Conservation (phyloP, 2,113 vertebrate genomes). For the Pelecanus crispus region DNA sequence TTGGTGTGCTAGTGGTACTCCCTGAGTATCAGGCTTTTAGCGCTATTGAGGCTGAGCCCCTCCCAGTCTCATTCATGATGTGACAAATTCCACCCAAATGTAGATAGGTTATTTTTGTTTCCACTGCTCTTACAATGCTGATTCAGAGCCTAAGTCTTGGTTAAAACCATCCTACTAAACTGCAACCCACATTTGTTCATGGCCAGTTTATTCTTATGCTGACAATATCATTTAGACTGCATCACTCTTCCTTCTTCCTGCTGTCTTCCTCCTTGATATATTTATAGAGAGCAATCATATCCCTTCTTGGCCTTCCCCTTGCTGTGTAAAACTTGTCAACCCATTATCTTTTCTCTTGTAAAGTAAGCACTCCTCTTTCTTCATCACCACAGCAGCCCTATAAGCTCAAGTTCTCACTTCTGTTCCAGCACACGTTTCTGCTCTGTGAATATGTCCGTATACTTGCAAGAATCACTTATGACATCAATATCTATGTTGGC, state of each 20-base stretch:
- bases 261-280: background rate
- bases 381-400: background rate
- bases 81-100: background rate
- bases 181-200: background rate
- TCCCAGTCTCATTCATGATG: background rate
- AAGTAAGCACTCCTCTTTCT: background rate
- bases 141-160: background rate
- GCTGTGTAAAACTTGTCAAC: background rate
- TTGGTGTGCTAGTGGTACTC: background rate
- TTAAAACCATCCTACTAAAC: background rate
- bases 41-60: background rate
- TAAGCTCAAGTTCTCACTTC: background rate
- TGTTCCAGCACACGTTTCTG: background rate
- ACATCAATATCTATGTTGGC: accelerated
- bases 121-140: background rate
- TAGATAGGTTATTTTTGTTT: background rate
- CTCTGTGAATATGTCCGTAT: background rate
- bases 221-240: background rate
- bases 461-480: background rate
- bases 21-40: background rate
- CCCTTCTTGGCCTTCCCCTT: background rate
- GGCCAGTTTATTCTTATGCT: background rate
- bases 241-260: background rate
- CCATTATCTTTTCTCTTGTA: background rate
- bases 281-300: background rate